These are phyloP conservation scores for Calephelis virginiensis DNA, from an alignment of 1,140 invertebrate genomes.

Conservation along the genomic window DNA sequence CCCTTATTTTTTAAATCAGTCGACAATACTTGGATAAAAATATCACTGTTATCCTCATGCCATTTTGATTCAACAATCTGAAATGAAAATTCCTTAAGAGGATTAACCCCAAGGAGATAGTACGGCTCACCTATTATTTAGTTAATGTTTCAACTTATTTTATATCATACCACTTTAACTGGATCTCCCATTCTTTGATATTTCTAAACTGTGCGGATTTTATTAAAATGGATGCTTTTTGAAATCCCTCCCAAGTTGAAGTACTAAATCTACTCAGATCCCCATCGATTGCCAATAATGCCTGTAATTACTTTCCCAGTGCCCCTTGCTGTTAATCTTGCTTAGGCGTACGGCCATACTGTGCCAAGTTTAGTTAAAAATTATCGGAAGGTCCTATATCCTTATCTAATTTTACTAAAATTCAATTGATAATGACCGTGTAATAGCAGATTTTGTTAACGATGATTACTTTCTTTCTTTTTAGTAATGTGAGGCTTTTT, in stretches of 20 bases:
- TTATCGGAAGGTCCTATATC: slow-evolving; percentile 26
- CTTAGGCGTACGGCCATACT: slow-evolving; percentile 36
- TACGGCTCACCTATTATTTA: slow-evolving; percentile 39
- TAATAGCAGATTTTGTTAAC: neutral
- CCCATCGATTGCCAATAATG: slow-evolving; percentile 52
- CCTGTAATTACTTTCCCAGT: slow-evolving; percentile 46
- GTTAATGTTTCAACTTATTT: slow-evolving; percentile 39
- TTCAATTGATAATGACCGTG: slow-evolving; percentile 8
- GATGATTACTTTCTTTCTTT: neutral
- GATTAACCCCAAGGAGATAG: slow-evolving; percentile 38
- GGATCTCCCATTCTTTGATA: slow-evolving; percentile 21
- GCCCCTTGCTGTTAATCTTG: slow-evolving; percentile 47
- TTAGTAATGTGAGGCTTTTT: neutral
- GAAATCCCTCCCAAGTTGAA: slow-evolving; percentile 38
- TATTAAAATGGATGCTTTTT: slow-evolving; percentile 35
- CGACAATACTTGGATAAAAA: slow-evolving; percentile 3
- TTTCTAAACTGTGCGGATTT: slow-evolving; percentile 9
- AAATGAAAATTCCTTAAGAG: slow-evolving; percentile 32
- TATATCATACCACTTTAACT: slow-evolving; percentile 29
- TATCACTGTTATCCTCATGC: slow-evolving; percentile 16
- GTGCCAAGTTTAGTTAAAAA: slow-evolving; percentile 43
- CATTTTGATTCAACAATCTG: slow-evolving; percentile 30
- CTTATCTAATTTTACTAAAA: slow-evolving; percentile 8
- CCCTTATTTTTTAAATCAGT: neutral
- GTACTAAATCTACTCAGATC: slow-evolving; percentile 47